Conservation (phyloP, 2,797 vertebrate genomes). For the Varecia variegata region DNA sequence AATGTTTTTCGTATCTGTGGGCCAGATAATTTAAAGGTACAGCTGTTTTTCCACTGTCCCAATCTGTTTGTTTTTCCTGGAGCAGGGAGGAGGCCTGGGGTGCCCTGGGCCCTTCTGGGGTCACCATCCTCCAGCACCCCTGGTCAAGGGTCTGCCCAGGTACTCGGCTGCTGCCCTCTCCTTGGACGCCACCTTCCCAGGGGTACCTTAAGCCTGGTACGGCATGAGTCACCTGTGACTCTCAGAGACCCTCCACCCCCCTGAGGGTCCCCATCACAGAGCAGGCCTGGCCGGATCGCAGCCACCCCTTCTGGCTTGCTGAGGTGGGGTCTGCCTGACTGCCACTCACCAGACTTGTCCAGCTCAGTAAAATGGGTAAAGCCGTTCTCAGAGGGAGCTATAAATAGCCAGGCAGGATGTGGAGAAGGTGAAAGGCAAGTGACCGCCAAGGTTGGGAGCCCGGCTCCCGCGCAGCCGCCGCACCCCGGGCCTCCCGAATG, state of each 20-base stretch:
- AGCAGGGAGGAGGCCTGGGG: not conserved
- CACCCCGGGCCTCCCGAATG: not conserved
- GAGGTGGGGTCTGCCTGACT: not conserved
- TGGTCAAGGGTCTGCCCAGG: not conserved
- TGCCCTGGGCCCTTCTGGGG: not conserved
- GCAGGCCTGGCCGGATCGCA: not conserved
- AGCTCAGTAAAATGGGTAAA: not conserved
- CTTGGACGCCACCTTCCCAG: rapidly evolving
- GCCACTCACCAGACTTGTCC: not conserved
- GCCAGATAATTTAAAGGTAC: slow-evolving; percentile 68
- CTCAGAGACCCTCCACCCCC: not conserved
- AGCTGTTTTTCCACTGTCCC: slow-evolving; percentile 42
- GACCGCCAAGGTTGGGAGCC: not conserved
- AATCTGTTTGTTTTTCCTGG: not conserved
- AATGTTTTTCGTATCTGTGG: slow-evolving; percentile 40
- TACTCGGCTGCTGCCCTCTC: not conserved
- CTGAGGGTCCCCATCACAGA: not conserved
- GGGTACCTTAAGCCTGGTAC: not conserved
- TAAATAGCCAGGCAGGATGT: slow-evolving; percentile 34
- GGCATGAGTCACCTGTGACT: not conserved
- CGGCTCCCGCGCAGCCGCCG: not conserved
- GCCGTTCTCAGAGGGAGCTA: not conserved
- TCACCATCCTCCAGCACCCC: not conserved
- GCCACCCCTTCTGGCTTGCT: not conserved
- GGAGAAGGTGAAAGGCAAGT: not conserved